Evolutionary conservation across 2,888 invertebrate species (phyloP), one percentile per base, ranked within the genome.

Genomic region (Protophormia terraenovae): DNA sequence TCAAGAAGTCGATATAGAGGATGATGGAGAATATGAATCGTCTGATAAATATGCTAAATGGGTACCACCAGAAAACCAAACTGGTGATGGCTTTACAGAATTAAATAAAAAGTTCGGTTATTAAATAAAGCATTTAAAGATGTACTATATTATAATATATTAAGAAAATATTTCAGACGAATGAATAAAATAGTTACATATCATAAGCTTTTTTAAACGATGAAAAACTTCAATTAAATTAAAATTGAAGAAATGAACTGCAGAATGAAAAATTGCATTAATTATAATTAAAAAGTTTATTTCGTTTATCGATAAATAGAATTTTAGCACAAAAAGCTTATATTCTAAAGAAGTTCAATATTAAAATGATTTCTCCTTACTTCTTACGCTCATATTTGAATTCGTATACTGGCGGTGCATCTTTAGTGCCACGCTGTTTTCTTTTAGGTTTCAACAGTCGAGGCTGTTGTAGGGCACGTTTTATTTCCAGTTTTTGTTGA

Each of bases 311-410:
- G 5, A 38, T 38, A 38, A 38, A 38, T 14, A 14, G 14, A 41
- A n/a, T 41, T 41, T 12, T 38, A 12, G 12, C 38, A 38, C 12
- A 38, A 38, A 38, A n/a, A n/a, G n/a, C n/a, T n/a, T n/a, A n/a
- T n/a, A n/a, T n/a, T 45, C 3, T 45, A 24, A 22, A 12, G 22
- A 22, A 12, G 50, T 24, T 50, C 2, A 22, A 50, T 22, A 41
- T 35, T 38, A 53, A 53, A 50, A 38, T 6, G 19, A 38, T 10
- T 47, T 38, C 22, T 97, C 93, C 27, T 66, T 27, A 97, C 93
- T 95, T 95, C 91, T 97, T 97, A 87, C 98, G 94, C 91, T 97
- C 95, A 90, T 95, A 97, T 87, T 95, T 95, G 94, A 97, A 98
- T 88, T 95, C 93, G 90, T 96, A 97, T 4, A 97, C 94, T 0